Evolutionary conservation across 1,140 invertebrate species (phyloP).

Genomic region (Portunus trituberculatus): DNA sequence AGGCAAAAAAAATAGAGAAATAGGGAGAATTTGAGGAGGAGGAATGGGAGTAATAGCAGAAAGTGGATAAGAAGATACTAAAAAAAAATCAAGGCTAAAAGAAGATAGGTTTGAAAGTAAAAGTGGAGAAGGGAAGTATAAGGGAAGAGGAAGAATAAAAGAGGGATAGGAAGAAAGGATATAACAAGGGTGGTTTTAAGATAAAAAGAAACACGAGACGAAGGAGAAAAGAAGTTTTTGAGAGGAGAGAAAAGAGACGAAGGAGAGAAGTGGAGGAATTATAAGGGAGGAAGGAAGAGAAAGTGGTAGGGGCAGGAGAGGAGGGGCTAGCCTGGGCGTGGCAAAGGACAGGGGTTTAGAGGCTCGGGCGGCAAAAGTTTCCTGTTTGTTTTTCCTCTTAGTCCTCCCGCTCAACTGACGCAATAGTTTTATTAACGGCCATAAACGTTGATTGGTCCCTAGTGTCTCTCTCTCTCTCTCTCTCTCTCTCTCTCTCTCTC

Average conservation of each 20-base stretch:
- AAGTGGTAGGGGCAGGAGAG: not conserved
- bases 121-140: no score
- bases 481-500: not conserved
- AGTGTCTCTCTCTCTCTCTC: not conserved
- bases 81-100: not conserved
- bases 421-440: conserved; percentile 45
- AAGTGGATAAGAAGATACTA: not conserved
- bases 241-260: not conserved
- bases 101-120: not conserved
- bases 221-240: not conserved
- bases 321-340: not conserved
- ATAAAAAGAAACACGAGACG: not conserved
- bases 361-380: not conserved
- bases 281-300: not conserved
- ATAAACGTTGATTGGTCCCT: not conserved
- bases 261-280: not conserved
- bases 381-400: conserved; percentile 39
- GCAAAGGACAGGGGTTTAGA: not conserved
- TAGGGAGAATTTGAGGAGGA: no score
- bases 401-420: not conserved
- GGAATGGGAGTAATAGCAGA: no score
- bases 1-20: no score
- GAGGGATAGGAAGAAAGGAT: not conserved
- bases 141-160: not conserved
- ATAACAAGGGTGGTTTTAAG: no score